A percentile compares a stretch with the other conserved stretches of the same genome.
phyloP scores from a whole-genome alignment of 1,140 invertebrate species.

The Bombus polaris region DNA sequence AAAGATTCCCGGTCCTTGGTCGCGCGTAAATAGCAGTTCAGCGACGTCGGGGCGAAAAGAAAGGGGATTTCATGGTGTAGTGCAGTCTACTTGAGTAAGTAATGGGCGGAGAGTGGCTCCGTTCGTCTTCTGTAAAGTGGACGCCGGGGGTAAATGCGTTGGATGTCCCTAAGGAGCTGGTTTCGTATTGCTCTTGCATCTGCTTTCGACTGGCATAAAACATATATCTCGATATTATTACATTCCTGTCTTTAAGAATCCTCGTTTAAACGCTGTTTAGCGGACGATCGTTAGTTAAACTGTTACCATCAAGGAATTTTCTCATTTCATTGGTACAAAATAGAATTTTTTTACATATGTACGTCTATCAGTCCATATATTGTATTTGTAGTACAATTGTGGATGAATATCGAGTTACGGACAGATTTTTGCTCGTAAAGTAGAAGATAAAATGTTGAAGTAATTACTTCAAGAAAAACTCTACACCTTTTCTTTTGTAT shows the following conservation, averaged over 20 bases:
- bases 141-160: slow-evolving; percentile 43
- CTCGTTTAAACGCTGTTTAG: not conserved
- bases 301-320: too few relatives aligned
- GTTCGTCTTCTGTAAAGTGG: slow-evolving; percentile 48
- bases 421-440: too few relatives aligned
- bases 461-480: too few relatives aligned
- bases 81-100: slow-evolving; percentile 49
- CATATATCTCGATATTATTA: slow-evolving; percentile 4
- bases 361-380: too few relatives aligned
- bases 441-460: too few relatives aligned
- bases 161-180: slow-evolving; percentile 19
- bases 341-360: too few relatives aligned
- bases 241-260: not conserved
- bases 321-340: too few relatives aligned
- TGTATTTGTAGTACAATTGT: too few relatives aligned
- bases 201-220: not conserved
- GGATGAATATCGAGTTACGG: too few relatives aligned
- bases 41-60: slow-evolving; percentile 22
- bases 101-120: slow-evolving; percentile 49
- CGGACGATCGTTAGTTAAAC: too few relatives aligned
- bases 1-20: slow-evolving; percentile 30
- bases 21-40: slow-evolving; percentile 46
- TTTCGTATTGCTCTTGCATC: slow-evolving; percentile 15
- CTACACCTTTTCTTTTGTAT: too few relatives aligned
- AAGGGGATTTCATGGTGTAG: slow-evolving; percentile 47